phyloP scores from a whole-genome alignment of 2,888 invertebrate genomes.

The Ernsta delagoae region DNA sequence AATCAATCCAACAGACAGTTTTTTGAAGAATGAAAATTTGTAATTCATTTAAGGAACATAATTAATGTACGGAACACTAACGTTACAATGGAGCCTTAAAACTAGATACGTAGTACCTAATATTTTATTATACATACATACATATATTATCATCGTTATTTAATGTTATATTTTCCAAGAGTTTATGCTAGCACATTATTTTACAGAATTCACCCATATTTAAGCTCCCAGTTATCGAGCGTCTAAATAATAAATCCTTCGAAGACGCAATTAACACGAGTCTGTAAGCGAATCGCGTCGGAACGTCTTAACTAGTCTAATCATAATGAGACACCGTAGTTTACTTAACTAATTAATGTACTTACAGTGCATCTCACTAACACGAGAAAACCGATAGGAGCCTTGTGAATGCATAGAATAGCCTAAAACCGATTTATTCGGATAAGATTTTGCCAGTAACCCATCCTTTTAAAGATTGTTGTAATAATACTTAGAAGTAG shows the following conservation, averaged over 20 bases:
- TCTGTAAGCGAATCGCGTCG: conserved; percentile 27
- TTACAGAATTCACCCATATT: neutral
- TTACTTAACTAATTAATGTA: conserved; percentile 32
- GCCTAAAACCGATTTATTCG: neutral
- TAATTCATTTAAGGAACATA: no score
- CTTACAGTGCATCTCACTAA: conserved; percentile 30
- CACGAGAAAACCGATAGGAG: conserved; percentile 15
- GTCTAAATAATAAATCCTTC: conserved; percentile 2
- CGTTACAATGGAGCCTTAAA: no score
- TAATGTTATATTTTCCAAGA: neutral
- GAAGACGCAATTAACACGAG: conserved; percentile 30
- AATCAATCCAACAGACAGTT: no score
- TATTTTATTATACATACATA: no score
- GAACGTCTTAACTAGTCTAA: conserved; percentile 20
- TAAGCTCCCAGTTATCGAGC: neutral
- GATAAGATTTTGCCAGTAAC: no score
- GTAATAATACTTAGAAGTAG: no score
- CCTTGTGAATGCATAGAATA: neutral
- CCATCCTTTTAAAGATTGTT: no score
- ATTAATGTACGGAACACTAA: no score
- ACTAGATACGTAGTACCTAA: no score
- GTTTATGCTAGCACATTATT: neutral
- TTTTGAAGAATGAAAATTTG: no score
- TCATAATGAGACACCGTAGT: conserved; percentile 34
- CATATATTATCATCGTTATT: neutral